A percentile compares a stretch with the other conserved stretches of the same genome.
Conservation (phyloP, 2,888 invertebrate species). For the Germaria angustata region DNA sequence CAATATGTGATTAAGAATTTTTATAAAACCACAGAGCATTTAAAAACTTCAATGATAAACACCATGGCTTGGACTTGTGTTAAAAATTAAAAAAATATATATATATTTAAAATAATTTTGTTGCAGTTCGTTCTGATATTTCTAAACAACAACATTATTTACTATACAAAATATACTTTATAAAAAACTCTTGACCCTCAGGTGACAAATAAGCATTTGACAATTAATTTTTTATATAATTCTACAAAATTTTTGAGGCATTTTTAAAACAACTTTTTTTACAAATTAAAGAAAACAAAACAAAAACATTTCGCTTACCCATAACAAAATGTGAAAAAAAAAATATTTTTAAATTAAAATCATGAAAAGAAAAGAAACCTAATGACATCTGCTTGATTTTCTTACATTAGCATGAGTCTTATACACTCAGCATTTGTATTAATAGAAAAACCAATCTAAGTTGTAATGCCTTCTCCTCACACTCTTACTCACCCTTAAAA, state of each 20-base stretch:
- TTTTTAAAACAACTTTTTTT: background rate
- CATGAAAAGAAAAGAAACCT: slow-evolving; percentile 29
- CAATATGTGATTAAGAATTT: too few species aligned
- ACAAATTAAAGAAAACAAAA: slow-evolving; percentile 38
- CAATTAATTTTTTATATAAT: slow-evolving; percentile 44
- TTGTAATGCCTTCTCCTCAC: background rate
- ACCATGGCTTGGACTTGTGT: too few species aligned
- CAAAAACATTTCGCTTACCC: slow-evolving; percentile 44
- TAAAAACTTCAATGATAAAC: too few species aligned
- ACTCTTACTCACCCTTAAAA: slow-evolving; percentile 44
- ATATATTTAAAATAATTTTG: too few species aligned
- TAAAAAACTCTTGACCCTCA: slow-evolving; percentile 43
- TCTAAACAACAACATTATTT: too few species aligned
- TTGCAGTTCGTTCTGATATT: too few species aligned
- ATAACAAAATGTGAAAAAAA: background rate
- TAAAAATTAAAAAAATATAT: too few species aligned
- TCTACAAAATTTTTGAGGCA: background rate
- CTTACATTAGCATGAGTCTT: slow-evolving; percentile 43
- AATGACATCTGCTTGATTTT: slow-evolving; percentile 70
- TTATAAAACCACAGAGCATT: too few species aligned
- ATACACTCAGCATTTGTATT: slow-evolving; percentile 33
- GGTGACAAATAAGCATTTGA: slow-evolving; percentile 53
- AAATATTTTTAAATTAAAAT: slow-evolving; percentile 20
- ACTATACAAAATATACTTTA: background rate
- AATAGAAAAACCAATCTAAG: background rate